phyloP scores from a whole-genome alignment of 2,113 vertebrate genomes.

The Catharus bicknelli region DNA sequence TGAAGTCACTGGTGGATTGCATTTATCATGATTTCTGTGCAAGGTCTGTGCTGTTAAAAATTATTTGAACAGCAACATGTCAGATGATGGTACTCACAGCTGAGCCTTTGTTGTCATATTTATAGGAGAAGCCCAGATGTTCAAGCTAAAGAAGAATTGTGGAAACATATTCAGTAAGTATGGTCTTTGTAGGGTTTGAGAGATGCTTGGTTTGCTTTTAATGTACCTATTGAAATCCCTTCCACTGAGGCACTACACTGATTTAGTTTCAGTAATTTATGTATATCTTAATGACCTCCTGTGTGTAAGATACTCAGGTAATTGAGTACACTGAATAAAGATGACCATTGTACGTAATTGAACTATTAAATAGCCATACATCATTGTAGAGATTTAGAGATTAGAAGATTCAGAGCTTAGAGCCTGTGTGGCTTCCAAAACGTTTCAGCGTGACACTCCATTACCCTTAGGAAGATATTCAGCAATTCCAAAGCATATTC shows the following conservation, averaged over 20 bases:
- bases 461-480: not conserved
- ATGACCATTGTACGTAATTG: not conserved
- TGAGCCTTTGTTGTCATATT: not conserved
- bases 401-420: too few relatives aligned
- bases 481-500: not conserved
- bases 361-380: not conserved
- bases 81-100: not conserved
- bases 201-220: not conserved
- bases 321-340: not conserved
- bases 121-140: slow-evolving; percentile 88
- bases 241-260: not conserved
- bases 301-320: not conserved
- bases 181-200: not conserved
- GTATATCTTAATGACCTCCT: not conserved
- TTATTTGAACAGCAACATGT: not conserved
- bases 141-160: slow-evolving; percentile 89
- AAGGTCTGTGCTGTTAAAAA: not conserved
- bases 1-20: not conserved
- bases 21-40: not conserved
- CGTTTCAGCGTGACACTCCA: not conserved
- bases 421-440: not conserved
- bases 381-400: not conserved
- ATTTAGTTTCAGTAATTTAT: not conserved
- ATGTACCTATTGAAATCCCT: not conserved
- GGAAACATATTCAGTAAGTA: slow-evolving; percentile 92